Percentiles rank a stretch among this genome's conserved stretches.
phyloP scores from a whole-genome alignment of 2,113 vertebrate genomes.

The Colaptes auratus region DNA sequence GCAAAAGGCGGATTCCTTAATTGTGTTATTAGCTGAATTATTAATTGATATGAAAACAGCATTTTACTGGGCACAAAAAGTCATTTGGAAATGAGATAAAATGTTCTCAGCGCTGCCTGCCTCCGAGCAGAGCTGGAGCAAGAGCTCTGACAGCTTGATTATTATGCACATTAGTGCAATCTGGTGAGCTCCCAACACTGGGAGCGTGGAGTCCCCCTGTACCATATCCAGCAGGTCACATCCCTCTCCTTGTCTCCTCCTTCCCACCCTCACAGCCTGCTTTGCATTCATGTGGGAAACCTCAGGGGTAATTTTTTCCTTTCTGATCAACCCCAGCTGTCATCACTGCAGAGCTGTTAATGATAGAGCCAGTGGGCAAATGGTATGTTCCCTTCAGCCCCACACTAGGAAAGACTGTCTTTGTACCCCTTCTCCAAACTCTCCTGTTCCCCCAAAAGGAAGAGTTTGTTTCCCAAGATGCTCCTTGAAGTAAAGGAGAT shows the following conservation, averaged over 20 bases:
- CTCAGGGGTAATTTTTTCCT: constrained; percentile 23
- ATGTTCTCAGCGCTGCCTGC: constrained; percentile 40
- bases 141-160: constrained; percentile 70
- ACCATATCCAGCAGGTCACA: constrained; percentile 19
- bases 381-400: not conserved
- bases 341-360: constrained; percentile 1
- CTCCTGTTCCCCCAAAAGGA: not conserved
- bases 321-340: constrained; percentile 44
- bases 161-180: constrained; percentile 61
- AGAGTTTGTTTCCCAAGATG: not conserved
- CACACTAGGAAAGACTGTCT: not conserved
- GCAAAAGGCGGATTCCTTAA: constrained; percentile 69
- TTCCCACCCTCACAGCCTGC: not conserved
- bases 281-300: constrained; percentile 50
- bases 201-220: not conserved
- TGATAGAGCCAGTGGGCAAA: not conserved
- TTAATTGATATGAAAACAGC: constrained; percentile 81
- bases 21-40: constrained; percentile 77
- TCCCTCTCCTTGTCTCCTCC: not conserved
- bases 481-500: not conserved
- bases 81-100: constrained; percentile 78
- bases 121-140: constrained; percentile 40
- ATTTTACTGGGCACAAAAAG: constrained; percentile 75
- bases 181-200: constrained; percentile 45
- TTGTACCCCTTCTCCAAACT: not conserved